Evolutionary conservation across 2,113 vertebrate genomes (phyloP).

Genomic region (Dasyurus viverrinus): DNA sequence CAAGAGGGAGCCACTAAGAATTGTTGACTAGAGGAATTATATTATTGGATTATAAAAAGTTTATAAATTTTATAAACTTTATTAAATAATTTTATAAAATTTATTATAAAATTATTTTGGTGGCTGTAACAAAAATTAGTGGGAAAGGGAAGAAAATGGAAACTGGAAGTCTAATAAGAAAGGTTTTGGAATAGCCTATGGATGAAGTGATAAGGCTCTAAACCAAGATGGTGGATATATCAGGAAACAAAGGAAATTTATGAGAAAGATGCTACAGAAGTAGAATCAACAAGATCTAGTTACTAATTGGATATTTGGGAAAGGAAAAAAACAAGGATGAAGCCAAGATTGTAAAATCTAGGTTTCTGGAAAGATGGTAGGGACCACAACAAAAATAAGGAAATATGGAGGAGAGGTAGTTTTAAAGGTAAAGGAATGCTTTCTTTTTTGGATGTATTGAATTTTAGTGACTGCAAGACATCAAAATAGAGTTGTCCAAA

Average conservation of each 20-base stretch:
- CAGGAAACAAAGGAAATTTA: not conserved
- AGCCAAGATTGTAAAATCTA: constrained; percentile 31
- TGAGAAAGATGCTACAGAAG: not conserved
- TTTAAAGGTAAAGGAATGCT: constrained; percentile 42
- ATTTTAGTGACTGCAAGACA: constrained; percentile 6
- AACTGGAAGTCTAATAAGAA: not conserved
- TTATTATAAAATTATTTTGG: not conserved
- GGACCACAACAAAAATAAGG: constrained; percentile 35
- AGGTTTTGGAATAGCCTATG: not conserved
- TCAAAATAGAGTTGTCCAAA: not conserved
- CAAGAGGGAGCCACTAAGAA: not conserved
- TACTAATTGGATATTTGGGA: not conserved
- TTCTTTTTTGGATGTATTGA: constrained; percentile 51
- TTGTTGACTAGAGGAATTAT: not conserved
- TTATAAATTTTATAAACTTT: too few species aligned
- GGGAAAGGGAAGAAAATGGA: not conserved
- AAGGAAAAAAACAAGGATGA: constrained; percentile 22
- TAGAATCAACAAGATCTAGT: not conserved
- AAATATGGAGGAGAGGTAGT: constrained; percentile 29
- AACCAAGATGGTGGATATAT: not conserved
- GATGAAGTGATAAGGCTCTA: not conserved
- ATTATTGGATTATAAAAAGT: not conserved
- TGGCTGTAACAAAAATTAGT: not conserved
- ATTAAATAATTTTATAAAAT: too few species aligned
- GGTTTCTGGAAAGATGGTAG: not conserved